These are phyloP conservation scores for Hirtodrosophila cameraria DNA, from an alignment of 2,888 invertebrate species.

Conservation along the genomic window DNA sequence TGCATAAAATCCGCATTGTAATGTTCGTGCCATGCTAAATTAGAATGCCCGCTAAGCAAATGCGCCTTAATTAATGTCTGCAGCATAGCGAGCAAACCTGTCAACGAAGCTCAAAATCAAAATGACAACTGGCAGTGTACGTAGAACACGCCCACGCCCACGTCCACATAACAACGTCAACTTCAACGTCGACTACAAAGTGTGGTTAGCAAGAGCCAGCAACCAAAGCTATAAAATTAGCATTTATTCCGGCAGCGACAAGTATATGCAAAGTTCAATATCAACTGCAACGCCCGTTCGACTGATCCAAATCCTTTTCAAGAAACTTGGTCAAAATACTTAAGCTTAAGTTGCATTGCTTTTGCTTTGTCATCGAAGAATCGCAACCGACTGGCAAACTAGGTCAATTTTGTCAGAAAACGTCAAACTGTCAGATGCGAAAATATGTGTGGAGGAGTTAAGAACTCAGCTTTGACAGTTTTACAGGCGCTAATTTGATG, in stretches of 20 bases:
- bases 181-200: constrained; percentile 18
- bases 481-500: constrained; percentile 53
- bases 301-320: constrained; percentile 61
- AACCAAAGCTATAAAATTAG: constrained; percentile 56
- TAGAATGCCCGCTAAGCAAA: constrained; percentile 60
- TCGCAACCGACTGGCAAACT: constrained; percentile 43
- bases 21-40: constrained; percentile 41
- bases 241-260: constrained; percentile 46
- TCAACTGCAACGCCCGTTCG: constrained; percentile 22
- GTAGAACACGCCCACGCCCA: constrained; percentile 27
- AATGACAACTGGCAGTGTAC: constrained; percentile 61
- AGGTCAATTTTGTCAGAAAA: constrained; percentile 67
- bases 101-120: constrained; percentile 64
- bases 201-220: neutral
- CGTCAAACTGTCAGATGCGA: constrained; percentile 45
- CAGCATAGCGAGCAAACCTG: constrained; percentile 57
- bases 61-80: constrained; percentile 69
- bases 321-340: constrained; percentile 73
- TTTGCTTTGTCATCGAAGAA: constrained; percentile 46
- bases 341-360: constrained; percentile 38
- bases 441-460: constrained; percentile 51
- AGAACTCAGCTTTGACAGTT: constrained; percentile 66
- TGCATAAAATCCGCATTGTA: constrained; percentile 68
- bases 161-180: constrained; percentile 31
- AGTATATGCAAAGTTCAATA: constrained; percentile 62